A percentile compares a stretch with the other conserved stretches of the same genome.
These are phyloP conservation scores for Sclerodermus sp. DNA, from an alignment of 2,888 invertebrate genomes.

Conservation along the genomic window DNA sequence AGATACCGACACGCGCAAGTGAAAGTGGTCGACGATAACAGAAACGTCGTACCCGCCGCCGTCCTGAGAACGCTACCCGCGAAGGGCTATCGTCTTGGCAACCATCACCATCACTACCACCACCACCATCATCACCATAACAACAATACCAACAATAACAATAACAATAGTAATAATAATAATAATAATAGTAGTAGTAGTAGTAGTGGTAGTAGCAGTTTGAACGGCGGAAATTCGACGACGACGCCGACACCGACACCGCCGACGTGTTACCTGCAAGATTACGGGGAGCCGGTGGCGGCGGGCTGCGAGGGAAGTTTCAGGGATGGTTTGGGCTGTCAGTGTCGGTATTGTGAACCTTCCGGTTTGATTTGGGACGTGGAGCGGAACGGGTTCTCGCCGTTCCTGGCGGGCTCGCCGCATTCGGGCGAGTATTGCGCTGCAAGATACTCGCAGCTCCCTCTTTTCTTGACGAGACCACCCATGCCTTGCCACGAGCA, in stretches of 20 bases:
- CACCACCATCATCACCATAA: slow-evolving; percentile 25
- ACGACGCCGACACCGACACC: background rate
- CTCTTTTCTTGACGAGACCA: slow-evolving; percentile 27
- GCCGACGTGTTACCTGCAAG: slow-evolving; percentile 26
- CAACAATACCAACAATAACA: slow-evolving; percentile 19
- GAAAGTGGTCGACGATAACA: slow-evolving; percentile 61
- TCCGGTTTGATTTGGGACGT: slow-evolving; percentile 76
- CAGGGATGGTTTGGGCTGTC: slow-evolving; percentile 59
- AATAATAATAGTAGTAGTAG: too few species aligned
- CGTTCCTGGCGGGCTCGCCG: slow-evolving; percentile 58
- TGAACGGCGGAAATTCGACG: too few species aligned
- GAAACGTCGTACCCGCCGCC: slow-evolving; percentile 44
- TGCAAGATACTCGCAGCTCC: slow-evolving; percentile 22
- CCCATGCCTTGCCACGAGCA: slow-evolving; percentile 33
- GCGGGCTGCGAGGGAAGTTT: slow-evolving; percentile 35
- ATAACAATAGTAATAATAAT: too few species aligned
- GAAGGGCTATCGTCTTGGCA: slow-evolving; percentile 22
- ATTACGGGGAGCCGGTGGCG: slow-evolving; percentile 22
- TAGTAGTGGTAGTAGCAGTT: too few species aligned
- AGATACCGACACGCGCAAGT: slow-evolving; percentile 57
- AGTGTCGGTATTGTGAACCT: slow-evolving; percentile 77
- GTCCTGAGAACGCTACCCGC: slow-evolving; percentile 22
- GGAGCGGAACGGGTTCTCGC: slow-evolving; percentile 64
- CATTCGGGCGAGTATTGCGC: slow-evolving; percentile 16
- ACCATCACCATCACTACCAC: slow-evolving; percentile 26